Base-by-base conservation (phyloP, 1,140 invertebrate species). In the Zophobas atratus region DNA sequence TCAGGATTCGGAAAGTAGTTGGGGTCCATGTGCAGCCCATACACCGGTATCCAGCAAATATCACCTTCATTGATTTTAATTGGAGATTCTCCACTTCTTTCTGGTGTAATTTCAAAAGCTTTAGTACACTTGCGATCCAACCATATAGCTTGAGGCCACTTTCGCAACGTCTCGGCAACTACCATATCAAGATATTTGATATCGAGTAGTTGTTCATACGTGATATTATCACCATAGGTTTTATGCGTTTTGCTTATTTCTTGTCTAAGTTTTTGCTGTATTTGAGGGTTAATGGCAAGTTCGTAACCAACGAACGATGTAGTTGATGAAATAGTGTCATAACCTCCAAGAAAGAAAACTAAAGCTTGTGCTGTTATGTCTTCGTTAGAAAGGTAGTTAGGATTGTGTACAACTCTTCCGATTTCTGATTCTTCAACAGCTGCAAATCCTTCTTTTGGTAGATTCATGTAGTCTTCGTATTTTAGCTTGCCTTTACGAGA, bases 1-100 rank as follows among this genome's bases (percentile, higher is more conserved):
- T 90, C 87, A 1, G 90, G 90, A 76, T 91, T 85, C 4, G 90
- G 88, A 77, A 86, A 92, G 73, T 86, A 84, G 60, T 89, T 84
- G 48, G 85, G 84, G 41, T 87, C 86, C 1, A 82, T 76, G 2
- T 85, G 85, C 1, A 87, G 76, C 0, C 79, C 75, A 60, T 32
- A 20, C 77, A 73, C 33, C 41, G 79, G 75, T 2, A 80, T 32
- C 70, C 51, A 74, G 3, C 77, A 1, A 6, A 74, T 6, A 75
- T 80, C 79, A 4, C 55, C 60, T 1, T 20, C 46, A n/a, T 70
- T 43, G 0, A 80, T 33, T 3, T 48, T 60, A 1, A 77, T 43
- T 48, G 74, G 48, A 56, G 48, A 6, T 74, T 80, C 71, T 2
- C 53, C 71, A 39, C 32, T 32, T 43, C 20, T 67, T 32, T 67